Base-by-base conservation (phyloP, 1,140 invertebrate species). In the Myzus persicae region DNA sequence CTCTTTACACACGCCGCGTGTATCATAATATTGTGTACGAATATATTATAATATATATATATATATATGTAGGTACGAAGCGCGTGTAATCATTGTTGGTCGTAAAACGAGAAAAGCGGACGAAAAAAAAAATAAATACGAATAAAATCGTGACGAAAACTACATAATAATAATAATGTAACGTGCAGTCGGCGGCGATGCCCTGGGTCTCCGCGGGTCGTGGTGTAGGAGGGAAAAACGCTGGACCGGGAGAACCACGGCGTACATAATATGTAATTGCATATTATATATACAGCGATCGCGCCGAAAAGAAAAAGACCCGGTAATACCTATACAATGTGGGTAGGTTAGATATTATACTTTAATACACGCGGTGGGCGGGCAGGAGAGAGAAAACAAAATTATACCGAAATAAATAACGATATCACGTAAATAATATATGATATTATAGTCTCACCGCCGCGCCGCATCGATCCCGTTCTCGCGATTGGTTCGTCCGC, bases 401-500 rank as follows among this genome's bases (percentile, higher is more conserved):
- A 76, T 76, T 76, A 76, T 76, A 76, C 59, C 59, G 59, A 76
- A 76, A 87, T 51, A 31, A 44, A 92, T 92, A 92, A 92, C 59
- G 44, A 92, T 76, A 91, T 92, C 91, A 82, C 91, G 67, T 31
- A 67, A 31, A 67, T 67, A 67, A n/a, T 76, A 76, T 36, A 67
- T 31, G 14, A 14, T 31, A 31, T 31, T n/a, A 18, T n/a, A n/a
- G 59, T 92, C 44, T 46, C n/a, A 18, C 40, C 54, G 59, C 42
- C 22, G n/a, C 54, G 59, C 42, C 22, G n/a, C 67, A 38, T 76
- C 90, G 90, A 82, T 92, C 67, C 90, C 46, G 90, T 48, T 82
- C 24, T 82, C 81, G 91, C 91, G 91, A 93, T 93, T 93, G 91
- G 91, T 93, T 93, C 91, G 91, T 93, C 91, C 46, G 81, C 40